phyloP scores from a whole-genome alignment of 2,113 vertebrate species.

The Myrmecobius fasciatus region DNA sequence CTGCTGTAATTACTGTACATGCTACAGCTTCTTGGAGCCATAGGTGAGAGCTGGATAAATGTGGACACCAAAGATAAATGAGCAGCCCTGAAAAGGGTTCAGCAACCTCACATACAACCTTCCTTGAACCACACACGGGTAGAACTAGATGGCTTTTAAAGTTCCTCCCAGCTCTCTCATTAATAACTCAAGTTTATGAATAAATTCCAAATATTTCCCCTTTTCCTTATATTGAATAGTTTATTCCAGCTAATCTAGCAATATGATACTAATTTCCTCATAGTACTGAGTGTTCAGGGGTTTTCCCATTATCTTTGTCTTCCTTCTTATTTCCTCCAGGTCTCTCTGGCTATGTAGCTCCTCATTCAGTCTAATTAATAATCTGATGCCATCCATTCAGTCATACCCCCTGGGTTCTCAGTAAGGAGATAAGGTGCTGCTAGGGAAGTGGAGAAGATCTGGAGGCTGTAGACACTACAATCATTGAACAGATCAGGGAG shows the following conservation, averaged over 20 bases:
- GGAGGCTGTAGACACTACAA: slow-evolving; percentile 65
- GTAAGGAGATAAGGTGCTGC: slow-evolving; percentile 70
- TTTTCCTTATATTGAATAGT: not conserved
- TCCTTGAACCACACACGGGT: not conserved
- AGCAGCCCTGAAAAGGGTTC: no score
- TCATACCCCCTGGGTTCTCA: slow-evolving; percentile 46
- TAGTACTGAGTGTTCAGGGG: not conserved
- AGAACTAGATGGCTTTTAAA: not conserved
- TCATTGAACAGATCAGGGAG: slow-evolving; percentile 65
- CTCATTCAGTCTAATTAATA: slow-evolving; percentile 87
- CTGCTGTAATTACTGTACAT: no score
- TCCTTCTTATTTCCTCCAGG: slow-evolving; percentile 50
- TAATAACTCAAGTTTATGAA: not conserved
- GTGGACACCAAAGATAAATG: no score
- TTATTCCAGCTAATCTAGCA: not conserved
- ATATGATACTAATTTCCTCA: not conserved
- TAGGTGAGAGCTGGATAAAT: no score
- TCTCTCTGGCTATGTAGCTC: slow-evolving; percentile 67
- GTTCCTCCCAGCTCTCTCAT: not conserved
- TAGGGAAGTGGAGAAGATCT: slow-evolving; percentile 68
- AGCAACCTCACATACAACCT: no score
- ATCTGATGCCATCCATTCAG: slow-evolving; percentile 77
- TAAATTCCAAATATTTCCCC: not conserved
- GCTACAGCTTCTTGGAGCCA: no score
- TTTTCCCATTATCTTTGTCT: not conserved